Evolutionary conservation across 2,113 vertebrate species (phyloP), one percentile per base, ranked within the genome.

Genomic region (Eonycteris spelaea): DNA sequence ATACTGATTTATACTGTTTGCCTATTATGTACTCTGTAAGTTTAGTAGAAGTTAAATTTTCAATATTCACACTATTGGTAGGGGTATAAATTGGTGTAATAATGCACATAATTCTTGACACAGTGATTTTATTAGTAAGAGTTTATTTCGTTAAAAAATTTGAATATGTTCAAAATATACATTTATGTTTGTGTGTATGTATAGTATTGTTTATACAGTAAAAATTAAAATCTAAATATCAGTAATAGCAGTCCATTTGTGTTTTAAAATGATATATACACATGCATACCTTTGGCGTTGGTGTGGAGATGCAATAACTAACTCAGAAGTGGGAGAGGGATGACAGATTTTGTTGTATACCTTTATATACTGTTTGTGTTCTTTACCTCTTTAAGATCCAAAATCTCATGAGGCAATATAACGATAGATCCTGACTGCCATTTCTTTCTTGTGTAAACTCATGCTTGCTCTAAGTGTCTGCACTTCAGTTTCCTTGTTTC

Each of bases 111-210:
- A 90, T 93, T 21, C 22, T 89, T 75, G 26, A 77, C 53, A 95
- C 19, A 82, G 18, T 28, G 45, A 7, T 71, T 95, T 85, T 83
- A 55, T 85, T 90, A 35, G n/a, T 55, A 15, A 92, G 33, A 87
- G 43, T 85, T 83, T 79, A 74, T 85, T 95, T 89, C 89, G 63
- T 13, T 89, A 53, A 86, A 95, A 78, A 95, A 82, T 38, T 90
- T 86, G 26, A 87, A 70, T 18, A 92, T 57, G 24, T 71, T 95
- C 88, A 43, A 87, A 97, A 87, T 78, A 26, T 82, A 22, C 67
- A 40, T n/a, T 12, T 84, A 48, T 40, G 12, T 84, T 0, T 30
- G 3, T 80, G 19, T 73, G 30, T 90, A 86, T 51, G 53, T 89
- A 24, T 70, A 68, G 24, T 65, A n/a, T 35, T 78, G 18, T 70